phyloP scores from a whole-genome alignment of 2,113 vertebrate species.

The Orycteropus afer region DNA sequence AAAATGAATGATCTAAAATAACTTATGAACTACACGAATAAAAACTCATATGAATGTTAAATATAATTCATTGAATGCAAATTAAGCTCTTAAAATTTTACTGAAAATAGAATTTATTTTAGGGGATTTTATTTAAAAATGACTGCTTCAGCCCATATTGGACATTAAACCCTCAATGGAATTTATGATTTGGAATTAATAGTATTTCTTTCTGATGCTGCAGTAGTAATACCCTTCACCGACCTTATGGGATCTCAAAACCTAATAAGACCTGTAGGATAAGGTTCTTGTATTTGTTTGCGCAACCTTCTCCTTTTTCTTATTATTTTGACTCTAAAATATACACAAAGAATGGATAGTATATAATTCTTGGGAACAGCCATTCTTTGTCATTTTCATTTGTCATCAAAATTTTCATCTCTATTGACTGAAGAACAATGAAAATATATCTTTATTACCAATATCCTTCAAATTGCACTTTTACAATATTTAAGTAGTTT shows the following conservation, averaged over 20 bases:
- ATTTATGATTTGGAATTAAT: constrained; percentile 50
- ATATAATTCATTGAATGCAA: constrained; percentile 48
- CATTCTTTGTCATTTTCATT: neutral
- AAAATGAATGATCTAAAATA: constrained; percentile 37
- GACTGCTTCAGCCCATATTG: neutral
- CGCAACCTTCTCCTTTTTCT: neutral
- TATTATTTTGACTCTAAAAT: neutral
- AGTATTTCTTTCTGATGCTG: neutral
- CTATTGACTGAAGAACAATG: neutral
- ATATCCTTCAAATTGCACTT: constrained; percentile 8
- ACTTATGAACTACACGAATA: constrained; percentile 35
- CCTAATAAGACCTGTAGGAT: neutral
- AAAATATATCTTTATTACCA: neutral
- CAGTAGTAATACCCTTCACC: fast-evolving
- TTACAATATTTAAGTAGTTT: neutral
- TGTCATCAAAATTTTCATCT: constrained; percentile 9
- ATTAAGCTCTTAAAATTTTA: constrained; percentile 49
- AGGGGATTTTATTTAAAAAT: constrained; percentile 51
- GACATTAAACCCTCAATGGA: neutral
- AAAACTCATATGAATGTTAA: constrained; percentile 47
- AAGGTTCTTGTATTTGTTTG: neutral
- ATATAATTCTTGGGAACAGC: neutral
- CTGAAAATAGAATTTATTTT: constrained; percentile 48
- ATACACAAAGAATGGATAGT: neutral
- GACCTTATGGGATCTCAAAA: neutral